Evolutionary conservation across 2,797 vertebrate species (phyloP).

Genomic region (Lithobates pipiens): DNA sequence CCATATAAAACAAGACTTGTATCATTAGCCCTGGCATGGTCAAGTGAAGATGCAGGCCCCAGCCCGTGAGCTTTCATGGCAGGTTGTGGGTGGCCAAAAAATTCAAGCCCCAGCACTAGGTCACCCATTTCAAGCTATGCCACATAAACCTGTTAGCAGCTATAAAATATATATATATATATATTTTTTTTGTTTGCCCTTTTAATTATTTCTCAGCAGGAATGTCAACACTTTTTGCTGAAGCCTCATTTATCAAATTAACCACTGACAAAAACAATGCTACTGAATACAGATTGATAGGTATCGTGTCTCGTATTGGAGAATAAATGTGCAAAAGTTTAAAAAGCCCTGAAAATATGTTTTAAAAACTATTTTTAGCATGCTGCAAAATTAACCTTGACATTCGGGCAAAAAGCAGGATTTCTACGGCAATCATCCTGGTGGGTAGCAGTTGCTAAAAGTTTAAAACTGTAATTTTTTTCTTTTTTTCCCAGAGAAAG

Average conservation of each 20-base stretch:
- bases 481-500: constrained; percentile 78
- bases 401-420: constrained; percentile 76
- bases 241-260: not conserved
- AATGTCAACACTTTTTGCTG: not conserved
- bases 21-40: too few species aligned
- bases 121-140: too few species aligned
- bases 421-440: constrained; percentile 77
- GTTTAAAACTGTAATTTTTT: constrained; percentile 86
- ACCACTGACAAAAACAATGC: not conserved
- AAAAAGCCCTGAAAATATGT: not conserved
- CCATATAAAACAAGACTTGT: too few species aligned
- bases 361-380: constrained; percentile 51
- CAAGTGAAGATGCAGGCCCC: too few species aligned
- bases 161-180: too few species aligned
- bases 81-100: too few species aligned
- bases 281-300: not conserved
- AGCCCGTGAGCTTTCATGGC: too few species aligned
- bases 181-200: too few species aligned
- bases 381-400: constrained; percentile 79
- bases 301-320: not conserved
- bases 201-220: too few species aligned
- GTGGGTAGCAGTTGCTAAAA: constrained; percentile 84
- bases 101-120: too few species aligned
- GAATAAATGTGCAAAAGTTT: constrained; percentile 7
- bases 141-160: too few species aligned